Evolutionary conservation across 2,113 vertebrate genomes (phyloP), one percentile per base, ranked within the genome.

Genomic region (Calcarius ornatus): DNA sequence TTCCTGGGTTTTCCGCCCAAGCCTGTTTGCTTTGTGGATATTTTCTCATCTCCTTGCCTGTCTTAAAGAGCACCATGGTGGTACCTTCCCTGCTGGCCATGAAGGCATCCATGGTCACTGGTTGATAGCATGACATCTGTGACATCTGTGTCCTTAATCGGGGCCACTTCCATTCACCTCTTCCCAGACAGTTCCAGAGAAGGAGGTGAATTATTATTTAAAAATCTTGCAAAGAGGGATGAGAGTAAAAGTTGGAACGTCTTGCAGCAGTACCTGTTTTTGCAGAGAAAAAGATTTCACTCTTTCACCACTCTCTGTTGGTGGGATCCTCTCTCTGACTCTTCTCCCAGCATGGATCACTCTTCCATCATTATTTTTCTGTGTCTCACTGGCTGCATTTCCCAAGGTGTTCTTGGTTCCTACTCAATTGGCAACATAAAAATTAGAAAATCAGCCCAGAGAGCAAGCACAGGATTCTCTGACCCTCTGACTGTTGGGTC

Each of bases 61-160:
- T 56, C 88, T 94, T 80, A 15, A 12, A 61, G 76, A 84, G 45
- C 64, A 68, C 53, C 51, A 38, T 73, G 79, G 88, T 78, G 59
- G 18, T 72, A 60, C 73, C 53, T 71, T 80, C 76, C 27, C 53
- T 93, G 61, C 85, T 53, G 53, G 33, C 72, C 94, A 86, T 80
- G 65, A 70, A 78, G 51, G 35, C 80, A 64, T 25, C 72, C 57
- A 38, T 1, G 20, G 37, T 63, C 81, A 90, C 68, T 63, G 16
- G 65, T 57, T 27, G 42, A 33, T 16, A 72, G 80, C 96, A 96
- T 86, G 82, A n/a, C 73, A 61, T 68, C 70, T 91, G 90, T 66
- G 72, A 60, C 83, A 82, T 86, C 72, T 82, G 61, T 48, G 88
- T 95, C 66, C 89, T 97, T 97, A 96, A 94, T 82, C 78, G 82